Percentiles rank a stretch among this genome's conserved stretches.
phyloP scores from a whole-genome alignment of 2,113 vertebrate species.

The Oreochromis aureus region DNA sequence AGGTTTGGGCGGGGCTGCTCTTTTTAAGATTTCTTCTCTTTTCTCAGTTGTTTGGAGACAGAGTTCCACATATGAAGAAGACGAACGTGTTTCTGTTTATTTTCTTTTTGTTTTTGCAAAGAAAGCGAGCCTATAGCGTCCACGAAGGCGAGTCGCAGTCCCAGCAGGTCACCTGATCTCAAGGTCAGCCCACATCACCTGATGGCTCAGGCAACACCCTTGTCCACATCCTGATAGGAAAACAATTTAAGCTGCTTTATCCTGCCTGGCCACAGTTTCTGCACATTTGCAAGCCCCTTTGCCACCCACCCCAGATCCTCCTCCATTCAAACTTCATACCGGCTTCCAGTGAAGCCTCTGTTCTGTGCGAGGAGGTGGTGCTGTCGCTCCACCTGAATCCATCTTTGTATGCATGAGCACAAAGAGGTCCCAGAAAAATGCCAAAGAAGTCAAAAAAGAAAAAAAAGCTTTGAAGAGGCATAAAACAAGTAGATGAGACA shows the following conservation, averaged over 20 bases:
- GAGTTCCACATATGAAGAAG: not conserved
- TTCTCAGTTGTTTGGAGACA: not conserved
- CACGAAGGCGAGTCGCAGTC: not conserved
- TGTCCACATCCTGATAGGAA: not conserved
- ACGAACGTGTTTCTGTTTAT: not conserved
- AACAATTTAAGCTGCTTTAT: not conserved
- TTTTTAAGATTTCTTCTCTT: not conserved
- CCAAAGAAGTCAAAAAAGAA: not conserved
- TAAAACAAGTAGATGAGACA: not conserved
- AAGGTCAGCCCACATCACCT: not conserved
- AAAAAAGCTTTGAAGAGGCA: rapidly evolving
- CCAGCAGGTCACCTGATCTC: not conserved
- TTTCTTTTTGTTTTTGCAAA: not conserved
- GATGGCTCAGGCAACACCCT: not conserved
- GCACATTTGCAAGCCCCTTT: not conserved
- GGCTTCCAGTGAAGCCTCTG: not conserved
- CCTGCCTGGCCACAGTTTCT: too few relatives aligned
- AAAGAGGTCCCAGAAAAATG: rapidly evolving
- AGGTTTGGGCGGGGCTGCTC: rapidly evolving
- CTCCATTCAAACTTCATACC: not conserved
- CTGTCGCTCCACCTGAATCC: rapidly evolving
- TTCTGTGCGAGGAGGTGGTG: rapidly evolving
- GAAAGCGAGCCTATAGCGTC: rapidly evolving
- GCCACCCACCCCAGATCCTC: not conserved
- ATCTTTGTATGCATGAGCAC: rapidly evolving